A percentile compares a stretch with the other conserved stretches of the same genome.
phyloP scores from a whole-genome alignment of 1,140 invertebrate genomes.

The Drosophila erecta region DNA sequence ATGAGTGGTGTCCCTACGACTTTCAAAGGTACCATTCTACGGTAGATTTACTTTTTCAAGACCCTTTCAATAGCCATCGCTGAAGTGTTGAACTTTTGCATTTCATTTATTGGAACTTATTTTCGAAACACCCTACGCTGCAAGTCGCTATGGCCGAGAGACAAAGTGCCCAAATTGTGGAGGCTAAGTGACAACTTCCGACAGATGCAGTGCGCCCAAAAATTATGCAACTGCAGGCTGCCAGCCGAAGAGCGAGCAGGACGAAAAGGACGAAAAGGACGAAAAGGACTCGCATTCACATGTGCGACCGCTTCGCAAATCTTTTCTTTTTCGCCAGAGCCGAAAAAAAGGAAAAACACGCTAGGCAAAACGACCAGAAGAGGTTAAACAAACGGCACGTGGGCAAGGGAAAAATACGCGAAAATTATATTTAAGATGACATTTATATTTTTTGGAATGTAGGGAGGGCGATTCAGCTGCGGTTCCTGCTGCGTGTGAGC shows the following conservation, averaged over 20 bases:
- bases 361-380: not conserved
- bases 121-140: not conserved
- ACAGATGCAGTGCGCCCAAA: slow-evolving; percentile 51
- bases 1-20: not conserved
- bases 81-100: not conserved
- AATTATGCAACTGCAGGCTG: slow-evolving; percentile 64
- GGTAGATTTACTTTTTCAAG: not conserved
- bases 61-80: not conserved
- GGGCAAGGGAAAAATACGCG: slow-evolving; percentile 65
- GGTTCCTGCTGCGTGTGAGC: slow-evolving; percentile 46
- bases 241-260: not conserved
- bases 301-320: slow-evolving; percentile 70
- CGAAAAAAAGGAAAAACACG: not conserved
- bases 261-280: slow-evolving; percentile 7
- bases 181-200: slow-evolving; percentile 39
- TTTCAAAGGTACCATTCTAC: no score
- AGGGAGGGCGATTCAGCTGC: slow-evolving; percentile 33
- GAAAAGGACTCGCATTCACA: slow-evolving; percentile 37
- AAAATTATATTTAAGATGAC: slow-evolving; percentile 84
- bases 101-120: not conserved
- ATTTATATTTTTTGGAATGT: slow-evolving; percentile 55
- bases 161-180: not conserved
- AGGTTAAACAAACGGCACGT: slow-evolving; percentile 49
- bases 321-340: slow-evolving; percentile 54
- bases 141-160: not conserved